These are phyloP conservation scores for Phyllotis vaccarum DNA, from an alignment of 2,797 vertebrate species.

Conservation along the genomic window DNA sequence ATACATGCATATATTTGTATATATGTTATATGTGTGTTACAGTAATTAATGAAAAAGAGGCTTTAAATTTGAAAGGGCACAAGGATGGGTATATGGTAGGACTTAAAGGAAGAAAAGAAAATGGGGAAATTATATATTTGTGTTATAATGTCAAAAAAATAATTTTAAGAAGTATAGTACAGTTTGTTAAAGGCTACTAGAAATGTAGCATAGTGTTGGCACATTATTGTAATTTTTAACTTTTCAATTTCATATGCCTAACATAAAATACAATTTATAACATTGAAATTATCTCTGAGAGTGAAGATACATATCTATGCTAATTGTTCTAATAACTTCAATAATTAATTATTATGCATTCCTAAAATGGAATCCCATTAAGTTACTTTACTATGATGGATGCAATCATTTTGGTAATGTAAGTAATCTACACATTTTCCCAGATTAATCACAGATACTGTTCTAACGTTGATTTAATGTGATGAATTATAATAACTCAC, in stretches of 20 bases:
- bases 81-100: background rate
- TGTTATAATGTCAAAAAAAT: background rate
- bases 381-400: slow-evolving; percentile 78
- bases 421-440: slow-evolving; percentile 77
- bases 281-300: slow-evolving; percentile 68
- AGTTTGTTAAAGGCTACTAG: background rate
- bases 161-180: slow-evolving; percentile 4
- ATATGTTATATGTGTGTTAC: background rate
- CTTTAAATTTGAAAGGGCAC: background rate
- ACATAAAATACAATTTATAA: slow-evolving; percentile 67
- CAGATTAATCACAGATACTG: slow-evolving; percentile 78
- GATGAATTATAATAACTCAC: slow-evolving; percentile 72
- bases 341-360: slow-evolving; percentile 83
- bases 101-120: background rate
- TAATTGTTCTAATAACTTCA: slow-evolving; percentile 78
- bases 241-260: slow-evolving; percentile 44
- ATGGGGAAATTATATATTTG: background rate
- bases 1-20: background rate
- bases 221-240: slow-evolving; percentile 54
- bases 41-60: background rate
- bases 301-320: slow-evolving; percentile 7
- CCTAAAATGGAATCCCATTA: slow-evolving; percentile 80
- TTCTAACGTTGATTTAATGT: slow-evolving; percentile 71
- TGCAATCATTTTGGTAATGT: slow-evolving; percentile 80
- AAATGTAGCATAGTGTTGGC: slow-evolving; percentile 18